Percentiles rank a stretch among this genome's conserved stretches.
phyloP scores from a whole-genome alignment of 2,113 vertebrate genomes.

The Plecotus auritus region DNA sequence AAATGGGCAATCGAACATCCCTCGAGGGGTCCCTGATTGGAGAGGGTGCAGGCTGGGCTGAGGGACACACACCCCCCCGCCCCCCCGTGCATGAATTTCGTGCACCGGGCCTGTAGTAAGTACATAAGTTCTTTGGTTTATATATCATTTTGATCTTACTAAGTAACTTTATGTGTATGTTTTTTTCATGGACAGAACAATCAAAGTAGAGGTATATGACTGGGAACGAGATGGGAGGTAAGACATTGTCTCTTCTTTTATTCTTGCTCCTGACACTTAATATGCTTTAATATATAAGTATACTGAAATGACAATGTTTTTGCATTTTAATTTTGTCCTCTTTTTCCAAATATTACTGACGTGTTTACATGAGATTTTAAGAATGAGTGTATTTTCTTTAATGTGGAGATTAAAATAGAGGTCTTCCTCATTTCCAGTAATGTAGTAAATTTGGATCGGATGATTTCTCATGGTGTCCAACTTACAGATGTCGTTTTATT shows the following conservation, averaged over 20 bases:
- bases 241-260: constrained; percentile 41
- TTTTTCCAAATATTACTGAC: neutral
- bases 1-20: too few species aligned
- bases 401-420: neutral
- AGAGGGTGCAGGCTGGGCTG: too few species aligned
- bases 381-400: neutral
- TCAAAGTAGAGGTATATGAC: constrained; percentile 96
- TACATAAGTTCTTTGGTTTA: too few species aligned
- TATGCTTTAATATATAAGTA: neutral
- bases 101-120: too few species aligned
- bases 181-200: constrained; percentile 82
- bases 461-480: neutral
- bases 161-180: neutral
- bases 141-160: neutral
- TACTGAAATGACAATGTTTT: neutral
- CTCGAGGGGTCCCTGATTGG: too few species aligned
- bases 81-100: too few species aligned
- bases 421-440: neutral
- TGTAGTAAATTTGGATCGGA: neutral
- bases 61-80: too few species aligned
- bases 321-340: neutral
- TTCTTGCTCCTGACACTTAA: neutral
- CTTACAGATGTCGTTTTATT: neutral
- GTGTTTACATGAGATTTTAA: neutral
- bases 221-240: constrained; percentile 99